Evolutionary conservation across 2,113 vertebrate genomes (phyloP).

Genomic region (Thymallus thymallus): DNA sequence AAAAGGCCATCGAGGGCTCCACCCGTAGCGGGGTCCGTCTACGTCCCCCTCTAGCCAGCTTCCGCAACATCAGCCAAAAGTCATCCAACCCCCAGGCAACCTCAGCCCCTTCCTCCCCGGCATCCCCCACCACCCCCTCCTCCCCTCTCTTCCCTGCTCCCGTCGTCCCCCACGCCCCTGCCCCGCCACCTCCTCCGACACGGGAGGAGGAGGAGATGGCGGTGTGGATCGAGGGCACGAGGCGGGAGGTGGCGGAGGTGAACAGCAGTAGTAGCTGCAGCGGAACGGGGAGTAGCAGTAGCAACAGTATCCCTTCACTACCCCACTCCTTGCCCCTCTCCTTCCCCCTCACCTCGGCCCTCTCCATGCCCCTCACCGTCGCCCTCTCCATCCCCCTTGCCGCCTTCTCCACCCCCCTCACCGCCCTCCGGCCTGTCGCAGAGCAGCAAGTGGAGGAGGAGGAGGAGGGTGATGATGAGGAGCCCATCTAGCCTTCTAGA

Average conservation of each 20-base stretch:
- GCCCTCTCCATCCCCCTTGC: conserved; percentile 18
- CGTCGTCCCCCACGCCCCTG: not conserved
- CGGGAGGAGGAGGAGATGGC: conserved; percentile 47
- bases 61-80: conserved; percentile 74
- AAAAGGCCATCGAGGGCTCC: conserved; percentile 94
- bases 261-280: conserved; percentile 20
- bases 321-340: conserved; percentile 43
- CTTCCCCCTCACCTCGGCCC: conserved; percentile 36
- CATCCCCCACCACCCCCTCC: conserved; percentile 19
- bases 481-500: conserved; percentile 58
- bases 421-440: conserved; percentile 35
- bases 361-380: conserved; percentile 42
- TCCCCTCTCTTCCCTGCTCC: conserved; percentile 24
- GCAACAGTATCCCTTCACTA: conserved; percentile 42
- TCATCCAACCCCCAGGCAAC: conserved; percentile 53
- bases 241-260: conserved; percentile 33
- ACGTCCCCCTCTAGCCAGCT: conserved; percentile 91
- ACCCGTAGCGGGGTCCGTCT: conserved; percentile 86
- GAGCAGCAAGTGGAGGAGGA: conserved; percentile 46
- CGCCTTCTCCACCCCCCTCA: conserved; percentile 39
- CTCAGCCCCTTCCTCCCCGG: conserved; percentile 40
- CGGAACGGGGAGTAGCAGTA: conserved; percentile 23
- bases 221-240: conserved; percentile 61
- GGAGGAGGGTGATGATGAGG: conserved; percentile 63
- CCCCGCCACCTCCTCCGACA: conserved; percentile 9